Base-by-base conservation (phyloP, 2,113 vertebrate species). In the Gila orcuttii region DNA sequence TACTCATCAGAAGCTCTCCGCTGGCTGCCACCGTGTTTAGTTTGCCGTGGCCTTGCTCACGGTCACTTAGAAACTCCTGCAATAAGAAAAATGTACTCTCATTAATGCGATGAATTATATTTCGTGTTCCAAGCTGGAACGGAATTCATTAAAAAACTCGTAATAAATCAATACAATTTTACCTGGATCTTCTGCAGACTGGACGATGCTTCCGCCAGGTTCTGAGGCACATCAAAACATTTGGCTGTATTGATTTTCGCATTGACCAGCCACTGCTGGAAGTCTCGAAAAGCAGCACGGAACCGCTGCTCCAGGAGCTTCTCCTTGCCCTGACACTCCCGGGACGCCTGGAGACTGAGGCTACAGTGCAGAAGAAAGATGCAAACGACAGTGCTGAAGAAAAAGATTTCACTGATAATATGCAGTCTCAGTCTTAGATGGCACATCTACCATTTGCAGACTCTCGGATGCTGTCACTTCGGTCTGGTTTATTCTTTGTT, bases 181-280 rank as follows among this genome's bases (percentile, higher is more conserved):
- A 99, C 98, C 94, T 99, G 96, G 92, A 99, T 97, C 93, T 96
- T 98, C 89, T 96, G 96, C 83, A 99, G 93, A 88, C 94, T 96
- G 5, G 92, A 87, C 19, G 96, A 95, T 89, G 95, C 96, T 92
- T 99, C 97, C 1, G 78, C 90, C 55, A 98, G 94, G 90, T 94
- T 97, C 85, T 98, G 96, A 84, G 97, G 97, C 80, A 96, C 92
- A 9, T 99, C 98, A 87, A 98, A 99, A 91, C 97, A 99, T 88
- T 98, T 99, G 90, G 97, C 96, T 0, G 97, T 99, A 82, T 95
- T 95, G 92, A 98, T 96, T 94, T 97, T 98, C 66, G 97, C 96
- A 73, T 95, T 98, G 87, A 99, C 95, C 91, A 99, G 89, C 98
- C 98, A 99, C 90, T 99, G 98, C 89, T 99, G 98, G 90, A 99